Base-by-base conservation (phyloP, 2,113 vertebrate species). In the Barnardius zonarius region DNA sequence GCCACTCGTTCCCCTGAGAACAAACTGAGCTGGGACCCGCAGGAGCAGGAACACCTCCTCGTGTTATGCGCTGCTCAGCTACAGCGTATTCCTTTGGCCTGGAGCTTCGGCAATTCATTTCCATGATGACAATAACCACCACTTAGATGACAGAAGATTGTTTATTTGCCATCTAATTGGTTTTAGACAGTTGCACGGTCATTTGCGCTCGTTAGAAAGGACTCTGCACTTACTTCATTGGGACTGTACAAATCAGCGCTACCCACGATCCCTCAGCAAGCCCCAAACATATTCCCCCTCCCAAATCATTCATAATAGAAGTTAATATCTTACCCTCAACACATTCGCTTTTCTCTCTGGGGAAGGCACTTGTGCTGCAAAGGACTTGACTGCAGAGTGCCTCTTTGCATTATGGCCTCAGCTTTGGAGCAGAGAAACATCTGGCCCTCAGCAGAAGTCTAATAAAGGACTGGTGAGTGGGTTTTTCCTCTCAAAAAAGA, bases 81-180 rank as follows among this genome's bases (percentile, higher is more conserved):
- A 64, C 33, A 2, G 28, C 10, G 3, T 2, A 6, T 17, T 73
- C 79, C 11, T 39, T 75, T 28, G 9, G 62, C 87, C 67, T 82
- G 39, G 70, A 92, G 86, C 64, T 75, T 92, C 35, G 64, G 76
- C 83, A 96, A 94, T 87, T 88, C 6, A 37, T 41, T 94, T 69
- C 89, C 74, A 86, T 77, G 52, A 68, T 74, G 41, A 55, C 67
- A 91, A 68, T 68, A 92, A 94, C 83, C 88, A 90, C 31, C 63
- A 66, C 49, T 68, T 24, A 62, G 70, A 72, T 68, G 74, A 37
- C 69, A 63, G 0, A 33, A 35, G 83, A 69, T 54, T 64, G 86
- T 76, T 96, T 93, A 81, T 74, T 76, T 95, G 93, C 57, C 44
- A 46, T 7, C 69, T 37, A 93, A 89, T 67, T 93, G 92, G 35